A percentile compares a stretch with the other conserved stretches of the same genome.
Conservation (phyloP, 2,888 invertebrate species). For the Stenodema calcarata region DNA sequence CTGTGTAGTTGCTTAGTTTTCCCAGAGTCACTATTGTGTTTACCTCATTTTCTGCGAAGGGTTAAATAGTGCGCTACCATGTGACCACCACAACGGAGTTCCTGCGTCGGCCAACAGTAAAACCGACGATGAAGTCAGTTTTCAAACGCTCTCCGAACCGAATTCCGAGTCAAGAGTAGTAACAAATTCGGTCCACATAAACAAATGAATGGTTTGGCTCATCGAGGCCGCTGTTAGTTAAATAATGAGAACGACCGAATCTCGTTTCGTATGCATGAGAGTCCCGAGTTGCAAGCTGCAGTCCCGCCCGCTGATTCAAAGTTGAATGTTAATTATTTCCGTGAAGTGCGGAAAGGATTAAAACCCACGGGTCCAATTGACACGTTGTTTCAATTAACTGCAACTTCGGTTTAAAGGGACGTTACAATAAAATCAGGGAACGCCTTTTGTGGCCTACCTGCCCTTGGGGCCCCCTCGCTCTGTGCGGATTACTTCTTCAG, state of each 20-base stretch:
- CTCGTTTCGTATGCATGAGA: conserved; percentile 6
- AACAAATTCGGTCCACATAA: background rate
- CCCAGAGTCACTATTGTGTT: too few relatives aligned
- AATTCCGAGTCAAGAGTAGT: background rate
- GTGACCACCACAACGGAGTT: too few relatives aligned
- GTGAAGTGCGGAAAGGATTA: background rate
- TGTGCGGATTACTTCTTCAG: conserved; percentile 3
- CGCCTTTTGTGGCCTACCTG: background rate
- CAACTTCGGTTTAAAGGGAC: background rate
- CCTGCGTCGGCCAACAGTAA: too few relatives aligned
- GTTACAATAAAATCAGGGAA: background rate
- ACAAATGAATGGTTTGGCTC: background rate
- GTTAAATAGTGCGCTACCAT: too few relatives aligned
- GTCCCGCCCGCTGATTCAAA: background rate
- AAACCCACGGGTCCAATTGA: background rate
- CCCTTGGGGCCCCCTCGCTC: background rate
- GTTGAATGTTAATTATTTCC: background rate
- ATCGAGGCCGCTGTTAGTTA: background rate
- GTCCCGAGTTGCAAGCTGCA: background rate
- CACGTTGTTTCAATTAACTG: conserved; percentile 15
- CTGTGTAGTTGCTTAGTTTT: too few relatives aligned
- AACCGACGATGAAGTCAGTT: too few relatives aligned
- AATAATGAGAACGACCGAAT: background rate
- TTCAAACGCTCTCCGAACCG: background rate
- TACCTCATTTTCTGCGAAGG: too few relatives aligned